These are phyloP conservation scores for Chaetogeoica ovagalla DNA, from an alignment of 2,888 invertebrate species.

Conservation along the genomic window DNA sequence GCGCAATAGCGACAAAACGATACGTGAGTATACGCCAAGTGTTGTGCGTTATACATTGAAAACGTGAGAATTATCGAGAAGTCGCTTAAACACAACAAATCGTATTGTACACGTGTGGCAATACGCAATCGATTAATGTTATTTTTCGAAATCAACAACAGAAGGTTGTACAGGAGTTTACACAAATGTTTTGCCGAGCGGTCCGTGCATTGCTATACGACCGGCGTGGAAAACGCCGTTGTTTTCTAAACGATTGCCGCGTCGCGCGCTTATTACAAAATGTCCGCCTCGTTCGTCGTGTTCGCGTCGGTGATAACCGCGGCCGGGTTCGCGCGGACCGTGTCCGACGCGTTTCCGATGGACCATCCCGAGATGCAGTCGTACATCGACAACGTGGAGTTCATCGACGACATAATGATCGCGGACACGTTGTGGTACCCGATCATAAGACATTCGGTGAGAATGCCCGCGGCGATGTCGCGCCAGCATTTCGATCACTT, in stretches of 20 bases:
- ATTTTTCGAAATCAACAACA: too few species aligned
- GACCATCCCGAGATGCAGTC: not conserved
- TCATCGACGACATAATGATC: not conserved
- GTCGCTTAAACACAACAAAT: too few species aligned
- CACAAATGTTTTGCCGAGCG: too few species aligned
- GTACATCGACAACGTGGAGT: not conserved
- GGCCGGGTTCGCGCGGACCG: not conserved
- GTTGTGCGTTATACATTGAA: too few species aligned
- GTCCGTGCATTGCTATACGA: too few species aligned
- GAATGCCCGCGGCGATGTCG: not conserved
- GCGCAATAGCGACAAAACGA: too few species aligned
- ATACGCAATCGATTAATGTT: too few species aligned
- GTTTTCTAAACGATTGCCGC: not conserved
- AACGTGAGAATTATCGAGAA: too few species aligned
- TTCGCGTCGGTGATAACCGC: not conserved
- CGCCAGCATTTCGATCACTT: not conserved
- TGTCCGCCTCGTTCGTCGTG: not conserved
- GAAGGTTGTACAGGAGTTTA: too few species aligned
- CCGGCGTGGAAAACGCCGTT: too few species aligned
- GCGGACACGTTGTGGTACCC: not conserved
- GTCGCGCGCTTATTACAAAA: not conserved
- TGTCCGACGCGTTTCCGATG: not conserved
- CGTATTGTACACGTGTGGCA: too few species aligned
- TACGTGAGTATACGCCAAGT: too few species aligned
- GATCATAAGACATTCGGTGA: not conserved